phyloP scores from a whole-genome alignment of 2,113 vertebrate species.

The Amia ocellicauda region DNA sequence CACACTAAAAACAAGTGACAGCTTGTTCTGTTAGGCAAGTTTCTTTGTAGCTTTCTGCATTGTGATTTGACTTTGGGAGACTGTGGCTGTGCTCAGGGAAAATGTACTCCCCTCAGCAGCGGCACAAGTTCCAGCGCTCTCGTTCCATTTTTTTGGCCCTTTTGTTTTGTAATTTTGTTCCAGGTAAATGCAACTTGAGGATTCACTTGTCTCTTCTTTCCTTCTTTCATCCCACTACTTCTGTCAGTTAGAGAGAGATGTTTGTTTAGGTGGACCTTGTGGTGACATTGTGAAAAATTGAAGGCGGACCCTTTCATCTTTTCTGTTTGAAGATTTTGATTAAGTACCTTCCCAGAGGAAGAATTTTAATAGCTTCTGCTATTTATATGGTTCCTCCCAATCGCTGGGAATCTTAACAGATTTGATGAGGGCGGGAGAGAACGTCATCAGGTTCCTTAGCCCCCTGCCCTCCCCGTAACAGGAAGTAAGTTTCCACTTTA shows the following conservation, averaged over 20 bases:
- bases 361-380: constrained; percentile 8
- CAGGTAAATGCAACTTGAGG: not conserved
- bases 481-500: no score
- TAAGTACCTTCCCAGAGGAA: constrained; percentile 1
- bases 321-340: constrained; percentile 7
- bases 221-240: not conserved
- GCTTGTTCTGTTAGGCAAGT: no score
- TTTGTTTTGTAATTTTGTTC: no score
- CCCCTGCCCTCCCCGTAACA: no score
- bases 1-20: no score
- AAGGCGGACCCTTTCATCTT: not conserved
- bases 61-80: no score
- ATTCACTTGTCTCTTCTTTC: not conserved
- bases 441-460: no score
- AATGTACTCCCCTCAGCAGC: no score
- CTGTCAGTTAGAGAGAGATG: not conserved
- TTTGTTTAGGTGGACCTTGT: constrained; percentile 7
- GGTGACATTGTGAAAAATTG: not conserved
- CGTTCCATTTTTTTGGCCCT: no score
- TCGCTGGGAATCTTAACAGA: not conserved
- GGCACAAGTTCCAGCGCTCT: no score
- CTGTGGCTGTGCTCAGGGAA: no score
- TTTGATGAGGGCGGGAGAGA: not conserved
- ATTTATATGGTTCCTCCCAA: not conserved
- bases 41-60: no score